Evolutionary conservation across 2,888 invertebrate genomes (phyloP).

Genomic region (Aproaerema taeniolella): DNA sequence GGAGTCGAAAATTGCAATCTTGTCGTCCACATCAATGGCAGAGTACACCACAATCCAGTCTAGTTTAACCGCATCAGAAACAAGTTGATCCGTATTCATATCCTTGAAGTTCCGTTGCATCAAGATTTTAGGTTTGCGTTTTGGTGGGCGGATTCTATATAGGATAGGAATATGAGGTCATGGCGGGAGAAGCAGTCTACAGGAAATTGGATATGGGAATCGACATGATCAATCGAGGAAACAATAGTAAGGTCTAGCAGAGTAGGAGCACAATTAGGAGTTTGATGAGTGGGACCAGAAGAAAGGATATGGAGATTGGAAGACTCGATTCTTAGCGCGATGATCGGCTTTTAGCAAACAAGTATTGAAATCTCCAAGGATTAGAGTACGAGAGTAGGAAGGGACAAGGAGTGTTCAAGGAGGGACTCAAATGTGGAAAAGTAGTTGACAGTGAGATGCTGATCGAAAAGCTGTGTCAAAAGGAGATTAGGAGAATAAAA

Average conservation of each 20-base stretch:
- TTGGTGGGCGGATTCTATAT: not conserved
- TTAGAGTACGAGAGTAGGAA: conserved; percentile 15
- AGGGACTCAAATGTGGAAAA: conserved; percentile 11
- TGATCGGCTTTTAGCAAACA: conserved; percentile 2
- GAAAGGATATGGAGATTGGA: conserved; percentile 13
- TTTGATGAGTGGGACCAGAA: conserved; percentile 15
- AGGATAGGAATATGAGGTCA: conserved; percentile 11
- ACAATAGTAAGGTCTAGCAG: conserved; percentile 16
- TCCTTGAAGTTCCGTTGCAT: conserved; percentile 9
- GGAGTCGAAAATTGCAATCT: not conserved
- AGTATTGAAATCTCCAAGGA: conserved; percentile 20
- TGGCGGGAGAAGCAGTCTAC: conserved; percentile 16
- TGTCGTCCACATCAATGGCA: not conserved
- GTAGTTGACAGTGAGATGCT: conserved; percentile 12
- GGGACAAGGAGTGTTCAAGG: conserved; percentile 12
- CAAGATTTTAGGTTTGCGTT: conserved; percentile 1
- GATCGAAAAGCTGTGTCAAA: conserved; percentile 8
- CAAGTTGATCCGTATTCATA: not conserved
- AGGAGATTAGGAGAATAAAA: conserved; percentile 15
- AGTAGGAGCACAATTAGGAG: conserved; percentile 9
- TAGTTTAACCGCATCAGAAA: not conserved
- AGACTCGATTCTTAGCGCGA: conserved; percentile 6
- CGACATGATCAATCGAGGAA: conserved; percentile 8
- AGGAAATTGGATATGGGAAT: conserved; percentile 14
- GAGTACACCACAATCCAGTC: not conserved